Base-by-base conservation (phyloP, 2,113 vertebrate genomes). In the Chionomys nivalis region DNA sequence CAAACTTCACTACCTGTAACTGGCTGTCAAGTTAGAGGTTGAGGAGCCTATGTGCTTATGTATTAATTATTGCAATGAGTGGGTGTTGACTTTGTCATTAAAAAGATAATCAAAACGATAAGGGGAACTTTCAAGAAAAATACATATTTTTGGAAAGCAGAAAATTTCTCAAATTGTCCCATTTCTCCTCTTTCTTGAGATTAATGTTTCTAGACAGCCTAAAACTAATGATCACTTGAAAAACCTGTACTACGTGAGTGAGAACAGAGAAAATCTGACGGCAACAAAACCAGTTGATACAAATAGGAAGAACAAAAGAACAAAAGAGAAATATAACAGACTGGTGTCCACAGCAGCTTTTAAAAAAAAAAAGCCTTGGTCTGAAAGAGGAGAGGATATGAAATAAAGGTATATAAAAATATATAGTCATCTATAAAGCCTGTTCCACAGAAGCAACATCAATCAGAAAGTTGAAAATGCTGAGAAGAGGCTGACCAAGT, bases 21-120 rank as follows among this genome's bases (percentile, higher is more conserved):
- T n/a, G 3, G 17, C 65, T 94, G 9, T 72, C 10, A 10, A 49
- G 91, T 93, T 95, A 94, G 17, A 7, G 1, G 6, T 55, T 88
- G 61, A 85, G 33, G 24, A 31, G 88, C n/a, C 49, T 82, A 83
- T 63, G 49, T 93, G 47, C 93, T 76, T 88, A 68, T 55, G 66
- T 36, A 85, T 61, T 78, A 90, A 19, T 66, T 93, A 24, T 87
- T 97, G 76, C 21, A 90, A 93, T 44, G 12, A 93, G 4, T 36
- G 65, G 6, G 17, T 63, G 93, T 33, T 85, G 55, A 75, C 44
- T 92, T 94, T 89, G 5, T 66, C 83, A 95, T 90, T 85, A 76
- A 88, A 95, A 96, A 24, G 33, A 14, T 90, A 89, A 65, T 87
- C 75, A 92, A 93, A 88, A 86, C 28, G 58, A 66, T 72, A 93